Evolutionary conservation across 2,113 vertebrate genomes (phyloP).

Genomic region (Odobenus rosmarus): DNA sequence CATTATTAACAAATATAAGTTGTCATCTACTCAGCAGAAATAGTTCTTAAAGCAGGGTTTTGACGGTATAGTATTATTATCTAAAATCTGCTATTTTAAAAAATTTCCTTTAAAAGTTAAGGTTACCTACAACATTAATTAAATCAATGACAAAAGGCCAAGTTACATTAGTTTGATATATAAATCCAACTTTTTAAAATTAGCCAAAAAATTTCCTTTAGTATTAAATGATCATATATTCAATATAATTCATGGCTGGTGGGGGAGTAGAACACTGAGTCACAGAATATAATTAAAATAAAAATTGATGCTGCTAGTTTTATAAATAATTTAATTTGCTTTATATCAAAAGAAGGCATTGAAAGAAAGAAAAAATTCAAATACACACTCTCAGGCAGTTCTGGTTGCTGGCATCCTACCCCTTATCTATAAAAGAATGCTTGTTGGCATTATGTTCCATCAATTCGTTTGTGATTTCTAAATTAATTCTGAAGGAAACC

Average conservation of each 20-base stretch:
- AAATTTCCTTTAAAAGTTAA: slow-evolving; percentile 22
- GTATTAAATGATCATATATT: slow-evolving; percentile 63
- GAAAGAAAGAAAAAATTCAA: slow-evolving; percentile 63
- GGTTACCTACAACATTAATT: background rate
- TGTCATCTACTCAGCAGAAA: background rate
- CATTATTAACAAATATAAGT: slow-evolving; percentile 10
- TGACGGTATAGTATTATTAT: background rate
- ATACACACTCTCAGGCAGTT: slow-evolving; percentile 38
- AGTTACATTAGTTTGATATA: slow-evolving; percentile 20
- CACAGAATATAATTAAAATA: slow-evolving; percentile 71
- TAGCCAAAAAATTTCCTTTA: slow-evolving; percentile 59
- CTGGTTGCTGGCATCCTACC: slow-evolving; percentile 43
- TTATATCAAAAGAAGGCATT: slow-evolving; percentile 69
- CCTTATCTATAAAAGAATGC: slow-evolving; percentile 66
- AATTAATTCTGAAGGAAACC: slow-evolving; percentile 83
- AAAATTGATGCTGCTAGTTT: slow-evolving; percentile 67
- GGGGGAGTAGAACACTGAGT: background rate
- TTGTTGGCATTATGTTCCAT: slow-evolving; percentile 49
- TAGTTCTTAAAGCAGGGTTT: background rate
- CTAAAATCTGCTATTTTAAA: slow-evolving; percentile 2
- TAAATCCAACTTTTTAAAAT: slow-evolving; percentile 58
- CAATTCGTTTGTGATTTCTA: slow-evolving; percentile 81
- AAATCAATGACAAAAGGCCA: slow-evolving; percentile 38
- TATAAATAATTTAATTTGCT: slow-evolving; percentile 72
- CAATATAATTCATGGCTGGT: background rate